Percentiles rank a stretch among this genome's conserved stretches.
These are phyloP conservation scores for Pseudomyrmex concolor DNA, from an alignment of 1,140 invertebrate species.

Conservation along the genomic window DNA sequence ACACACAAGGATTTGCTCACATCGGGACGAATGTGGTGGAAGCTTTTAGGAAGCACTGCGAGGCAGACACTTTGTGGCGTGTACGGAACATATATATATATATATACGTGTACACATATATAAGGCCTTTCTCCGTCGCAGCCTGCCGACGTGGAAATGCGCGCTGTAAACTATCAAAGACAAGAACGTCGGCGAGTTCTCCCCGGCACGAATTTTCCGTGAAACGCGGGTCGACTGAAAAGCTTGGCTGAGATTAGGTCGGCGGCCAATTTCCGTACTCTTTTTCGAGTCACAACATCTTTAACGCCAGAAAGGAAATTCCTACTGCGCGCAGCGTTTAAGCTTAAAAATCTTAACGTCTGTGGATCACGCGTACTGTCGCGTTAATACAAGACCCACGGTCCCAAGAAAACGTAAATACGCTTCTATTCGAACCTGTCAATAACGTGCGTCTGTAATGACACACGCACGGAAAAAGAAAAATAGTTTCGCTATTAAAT, in stretches of 20 bases:
- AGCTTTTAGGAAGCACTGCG: slow-evolving; percentile 58
- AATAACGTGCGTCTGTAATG: too few relatives aligned
- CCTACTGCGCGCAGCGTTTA: slow-evolving; percentile 36
- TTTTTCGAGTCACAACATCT: slow-evolving; percentile 53
- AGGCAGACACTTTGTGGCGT: slow-evolving; percentile 31
- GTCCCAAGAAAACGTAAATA: background rate
- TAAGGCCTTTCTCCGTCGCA: background rate
- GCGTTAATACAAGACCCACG: too few relatives aligned
- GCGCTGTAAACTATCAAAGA: slow-evolving; percentile 40
- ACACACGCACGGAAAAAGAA: too few relatives aligned
- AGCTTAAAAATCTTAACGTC: slow-evolving; percentile 18
- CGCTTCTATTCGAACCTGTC: too few relatives aligned
- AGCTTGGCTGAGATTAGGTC: slow-evolving; percentile 67
- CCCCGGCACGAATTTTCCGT: slow-evolving; percentile 60
- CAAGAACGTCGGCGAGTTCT: slow-evolving; percentile 45
- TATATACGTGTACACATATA: background rate
- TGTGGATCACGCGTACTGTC: background rate
- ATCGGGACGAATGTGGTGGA: slow-evolving; percentile 47
- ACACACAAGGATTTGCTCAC: slow-evolving; percentile 19
- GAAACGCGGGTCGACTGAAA: slow-evolving; percentile 56
- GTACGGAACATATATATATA: slow-evolving; percentile 1
- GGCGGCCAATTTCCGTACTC: slow-evolving; percentile 61
- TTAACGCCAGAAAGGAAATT: slow-evolving; percentile 42
- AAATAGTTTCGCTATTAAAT: too few relatives aligned
- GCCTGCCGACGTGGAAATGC: slow-evolving; percentile 4